Base-by-base conservation (phyloP, 2,888 invertebrate genomes). In the Tubulanus polymorphus region DNA sequence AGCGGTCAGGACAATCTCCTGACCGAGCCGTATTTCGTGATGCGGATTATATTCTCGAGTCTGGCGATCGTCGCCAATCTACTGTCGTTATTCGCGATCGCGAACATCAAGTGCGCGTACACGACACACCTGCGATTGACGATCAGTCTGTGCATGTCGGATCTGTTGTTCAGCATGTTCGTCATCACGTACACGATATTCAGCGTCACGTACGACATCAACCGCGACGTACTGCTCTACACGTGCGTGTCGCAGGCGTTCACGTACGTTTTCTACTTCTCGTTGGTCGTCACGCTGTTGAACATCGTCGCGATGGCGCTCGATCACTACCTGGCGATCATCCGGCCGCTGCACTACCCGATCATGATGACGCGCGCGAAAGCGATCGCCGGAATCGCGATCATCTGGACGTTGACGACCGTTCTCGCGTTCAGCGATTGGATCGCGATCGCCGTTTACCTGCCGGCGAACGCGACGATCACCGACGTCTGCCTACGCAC, bases 401-500 rank as follows among this genome's bases (percentile, higher is more conserved):
- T 56, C 8, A 51, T 72, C 27, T 72, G 72, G 72, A 27, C 63
- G 1, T 18, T 64, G 0, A 64, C 70, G 0, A 53, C 63, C 18
- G 25, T 67, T 0, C 63, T 65, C 1, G 72, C 70, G 1, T 67
- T 68, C 52, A 66, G 61, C 2, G 61, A 59, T 25, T 63, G 60
- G 41, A 26, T 61, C 1, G 51, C 57, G 1, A 55, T 56, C 12
- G 29, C 60, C 23, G 20, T 41, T 15, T 46, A 57, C 18, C 58
- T 60, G 46, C 23, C 32, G 8, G 48, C 59, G 18, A 57, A 52
- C 27, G 37, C 48, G 23, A 57, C 54, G 3, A 56, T 48, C 3
- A 18, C 67, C n/a, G 70, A 71, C 55, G 71, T 65, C 60, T 74
- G 74, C 59, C 69, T 72, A 53, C 65, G 59, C 25, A 64, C 71